Percentiles rank a stretch among this genome's conserved stretches.
phyloP scores from a whole-genome alignment of 2,797 vertebrate species.

The Smutsia temminckii region DNA sequence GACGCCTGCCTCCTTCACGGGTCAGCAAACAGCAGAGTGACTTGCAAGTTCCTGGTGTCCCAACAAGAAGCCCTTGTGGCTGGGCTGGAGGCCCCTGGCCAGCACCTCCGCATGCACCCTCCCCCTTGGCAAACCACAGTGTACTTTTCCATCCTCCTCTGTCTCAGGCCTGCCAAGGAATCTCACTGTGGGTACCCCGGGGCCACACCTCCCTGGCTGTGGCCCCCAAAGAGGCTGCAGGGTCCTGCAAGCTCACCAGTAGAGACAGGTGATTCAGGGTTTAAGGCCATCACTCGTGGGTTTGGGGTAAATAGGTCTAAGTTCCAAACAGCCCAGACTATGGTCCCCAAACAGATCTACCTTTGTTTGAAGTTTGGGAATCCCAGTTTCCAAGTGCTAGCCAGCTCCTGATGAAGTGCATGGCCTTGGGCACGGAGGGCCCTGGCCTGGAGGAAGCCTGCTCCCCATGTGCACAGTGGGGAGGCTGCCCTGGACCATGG shows the following conservation, averaged over 20 bases:
- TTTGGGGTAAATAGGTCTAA: neutral
- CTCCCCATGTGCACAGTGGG: neutral
- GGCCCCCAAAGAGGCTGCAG: neutral
- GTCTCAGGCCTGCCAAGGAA: neutral
- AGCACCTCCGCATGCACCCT: rapidly evolving
- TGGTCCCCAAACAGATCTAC: neutral
- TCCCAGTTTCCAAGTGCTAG: neutral
- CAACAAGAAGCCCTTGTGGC: neutral
- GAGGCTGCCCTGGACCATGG: neutral
- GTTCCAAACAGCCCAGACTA: neutral
- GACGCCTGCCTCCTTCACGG: neutral
- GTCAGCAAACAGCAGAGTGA: neutral
- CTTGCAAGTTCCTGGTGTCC: neutral
- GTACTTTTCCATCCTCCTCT: neutral
- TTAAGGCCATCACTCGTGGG: neutral
- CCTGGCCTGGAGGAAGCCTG: too few species aligned
- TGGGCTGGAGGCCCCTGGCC: rapidly evolving
- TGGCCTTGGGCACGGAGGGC: neutral
- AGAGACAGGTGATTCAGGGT: neutral
- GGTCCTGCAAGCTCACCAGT: neutral
- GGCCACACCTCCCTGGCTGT: neutral
- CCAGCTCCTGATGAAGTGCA: neutral
- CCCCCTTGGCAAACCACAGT: too few species aligned
- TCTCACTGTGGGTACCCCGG: neutral
- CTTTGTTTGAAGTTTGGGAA: neutral